A percentile compares a stretch with the other conserved stretches of the same genome.
Conservation (phyloP, 2,113 vertebrate genomes). For the Ammodytes marinus region DNA sequence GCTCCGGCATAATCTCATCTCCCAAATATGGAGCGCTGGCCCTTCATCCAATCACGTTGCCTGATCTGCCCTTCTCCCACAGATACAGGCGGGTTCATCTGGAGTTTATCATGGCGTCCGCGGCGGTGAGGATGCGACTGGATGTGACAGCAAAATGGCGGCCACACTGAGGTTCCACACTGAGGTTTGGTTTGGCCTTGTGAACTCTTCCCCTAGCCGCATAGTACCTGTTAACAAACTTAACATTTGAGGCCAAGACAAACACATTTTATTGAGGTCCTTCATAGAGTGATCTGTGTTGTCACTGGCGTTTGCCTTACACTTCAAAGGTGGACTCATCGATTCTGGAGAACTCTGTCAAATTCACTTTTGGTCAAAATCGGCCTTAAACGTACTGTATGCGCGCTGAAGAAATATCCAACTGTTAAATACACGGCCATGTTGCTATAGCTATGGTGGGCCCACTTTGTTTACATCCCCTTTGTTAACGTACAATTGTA, state of each 20-base stretch:
- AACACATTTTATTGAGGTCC: constrained; percentile 22
- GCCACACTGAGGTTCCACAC: not conserved
- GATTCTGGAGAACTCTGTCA: too few relatives aligned
- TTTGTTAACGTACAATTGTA: too few relatives aligned
- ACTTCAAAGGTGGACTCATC: too few relatives aligned
- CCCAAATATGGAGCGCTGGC: constrained; percentile 50
- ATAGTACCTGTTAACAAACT: not conserved
- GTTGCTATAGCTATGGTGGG: too few relatives aligned
- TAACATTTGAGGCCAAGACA: constrained; percentile 3
- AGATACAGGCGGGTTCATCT: constrained; percentile 69
- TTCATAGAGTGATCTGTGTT: constrained; percentile 51
- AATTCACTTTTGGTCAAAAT: too few relatives aligned
- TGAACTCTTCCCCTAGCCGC: not conserved
- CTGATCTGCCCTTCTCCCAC: constrained; percentile 60
- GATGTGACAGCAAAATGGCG: constrained; percentile 11
- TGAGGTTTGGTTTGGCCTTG: not conserved
- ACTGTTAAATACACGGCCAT: too few relatives aligned
- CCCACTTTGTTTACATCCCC: too few relatives aligned
- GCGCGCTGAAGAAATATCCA: too few relatives aligned
- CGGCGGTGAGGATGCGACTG: not conserved
- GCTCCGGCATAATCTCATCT: constrained; percentile 54
- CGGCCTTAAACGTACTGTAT: too few relatives aligned
- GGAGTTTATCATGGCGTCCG: constrained; percentile 77
- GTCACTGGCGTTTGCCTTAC: constrained; percentile 34
- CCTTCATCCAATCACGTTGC: constrained; percentile 58